These are phyloP conservation scores for Eupithecia exiguata DNA, from an alignment of 2,888 invertebrate species.

Conservation along the genomic window DNA sequence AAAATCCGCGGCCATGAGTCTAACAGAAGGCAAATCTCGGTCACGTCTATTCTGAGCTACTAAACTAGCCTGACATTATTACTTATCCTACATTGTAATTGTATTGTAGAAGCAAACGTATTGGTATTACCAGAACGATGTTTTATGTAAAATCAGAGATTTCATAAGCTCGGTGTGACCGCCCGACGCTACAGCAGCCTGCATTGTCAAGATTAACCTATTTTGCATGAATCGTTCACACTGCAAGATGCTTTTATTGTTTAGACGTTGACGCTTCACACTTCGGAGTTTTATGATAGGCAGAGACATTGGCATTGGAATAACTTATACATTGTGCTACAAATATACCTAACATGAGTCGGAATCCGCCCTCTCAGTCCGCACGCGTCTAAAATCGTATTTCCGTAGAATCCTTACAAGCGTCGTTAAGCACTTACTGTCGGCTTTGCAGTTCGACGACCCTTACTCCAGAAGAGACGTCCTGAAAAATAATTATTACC, in stretches of 20 bases:
- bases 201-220: conserved; percentile 27
- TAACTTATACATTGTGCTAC: conserved; percentile 42
- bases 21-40: conserved; percentile 64
- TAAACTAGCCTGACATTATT: conserved; percentile 67
- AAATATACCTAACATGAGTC: conserved; percentile 53
- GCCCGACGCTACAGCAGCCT: background rate
- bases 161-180: conserved; percentile 34
- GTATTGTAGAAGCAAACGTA: conserved; percentile 48
- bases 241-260: conserved; percentile 49
- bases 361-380: conserved; percentile 59
- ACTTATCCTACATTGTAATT: conserved; percentile 55
- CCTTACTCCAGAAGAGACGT: conserved; percentile 67
- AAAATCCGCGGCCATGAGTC: conserved; percentile 57
- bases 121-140: conserved; percentile 50
- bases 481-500: conserved; percentile 63
- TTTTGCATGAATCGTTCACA: conserved; percentile 36
- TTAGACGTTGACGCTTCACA: conserved; percentile 52
- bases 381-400: conserved; percentile 80
- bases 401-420: conserved; percentile 84
- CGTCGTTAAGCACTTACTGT: conserved; percentile 79
- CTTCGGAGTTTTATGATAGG: conserved; percentile 42
- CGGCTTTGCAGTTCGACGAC: conserved; percentile 82
- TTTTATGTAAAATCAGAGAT: conserved; percentile 48
- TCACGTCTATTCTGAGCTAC: conserved; percentile 67
- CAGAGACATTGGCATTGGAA: conserved; percentile 58